Conservation (phyloP, 2,888 invertebrate genomes). For the Chaetogeoica ovagalla region DNA sequence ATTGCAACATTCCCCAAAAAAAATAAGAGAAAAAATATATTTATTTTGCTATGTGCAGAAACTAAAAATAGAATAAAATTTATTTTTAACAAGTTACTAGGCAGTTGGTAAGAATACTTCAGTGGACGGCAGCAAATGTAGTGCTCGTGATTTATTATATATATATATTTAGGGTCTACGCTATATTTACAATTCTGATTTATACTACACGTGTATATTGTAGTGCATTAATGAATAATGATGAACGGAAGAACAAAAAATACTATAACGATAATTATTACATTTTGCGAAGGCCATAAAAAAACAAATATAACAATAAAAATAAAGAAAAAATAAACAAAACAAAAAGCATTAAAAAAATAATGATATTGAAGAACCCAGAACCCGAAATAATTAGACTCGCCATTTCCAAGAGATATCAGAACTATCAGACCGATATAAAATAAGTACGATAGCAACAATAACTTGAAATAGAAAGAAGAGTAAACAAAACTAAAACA, state of each 20-base stretch:
- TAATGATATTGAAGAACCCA: constrained; percentile 1
- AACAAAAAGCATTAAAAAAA: background rate
- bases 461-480: background rate
- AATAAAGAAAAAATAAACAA: constrained; percentile 19
- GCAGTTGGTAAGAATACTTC: constrained; percentile 10
- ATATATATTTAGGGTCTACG: background rate
- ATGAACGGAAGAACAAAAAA: constrained; percentile 5
- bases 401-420: background rate
- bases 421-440: background rate
- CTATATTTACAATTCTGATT: constrained; percentile 12
- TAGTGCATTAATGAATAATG: background rate
- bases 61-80: constrained; percentile 20
- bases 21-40: background rate
- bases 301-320: background rate
- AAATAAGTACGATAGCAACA: constrained; percentile 3
- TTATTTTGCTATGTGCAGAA: background rate
- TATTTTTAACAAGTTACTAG: background rate
- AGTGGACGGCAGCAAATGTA: constrained; percentile 10
- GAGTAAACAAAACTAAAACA: background rate
- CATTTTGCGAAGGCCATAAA: background rate
- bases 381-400: background rate
- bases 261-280: background rate
- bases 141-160: constrained; percentile 1
- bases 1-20: constrained; percentile 32
- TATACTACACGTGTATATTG: background rate